Base-by-base conservation (phyloP, 1,140 invertebrate genomes). In the Muscidifurax raptorellus region DNA sequence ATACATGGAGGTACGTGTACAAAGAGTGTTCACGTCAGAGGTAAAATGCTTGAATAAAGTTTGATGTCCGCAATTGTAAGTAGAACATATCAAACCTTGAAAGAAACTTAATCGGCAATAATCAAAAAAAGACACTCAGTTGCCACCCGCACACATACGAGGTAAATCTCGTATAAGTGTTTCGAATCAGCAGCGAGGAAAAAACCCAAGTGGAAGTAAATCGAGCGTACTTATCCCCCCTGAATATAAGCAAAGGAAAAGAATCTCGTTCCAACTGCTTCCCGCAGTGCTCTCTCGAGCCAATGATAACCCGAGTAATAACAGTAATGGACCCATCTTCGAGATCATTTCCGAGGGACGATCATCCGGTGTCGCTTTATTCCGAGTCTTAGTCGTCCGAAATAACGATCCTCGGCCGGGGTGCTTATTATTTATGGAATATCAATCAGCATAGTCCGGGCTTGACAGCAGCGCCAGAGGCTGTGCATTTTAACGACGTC, bases 341-440 rank as follows among this genome's bases (percentile, higher is more conserved):
- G 22, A 59, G 52, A 59, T 59, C 22, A 59, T 59, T 59, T 59
- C 22, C 52, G 18, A 7, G 22, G 52, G 18, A 59, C 18, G 52
- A 59, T 59, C 52, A n/a, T 59, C 52, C 52, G 52, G 52, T 22
- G 27, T 22, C 66, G 25, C 66, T 9, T 36, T n/a, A n/a, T 36
- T 36, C 36, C 36, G 36, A 36, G 36, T 9, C 36, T 6, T 36
- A 0, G 36, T 36, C 27, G 25, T 13, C 9, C 9, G 15, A 69
- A 69, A 69, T 69, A 27, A 28, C 66, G 66, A 69, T 69, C 66
- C 25, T n/a, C 9, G 27, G 25, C 25, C 2, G 25, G 64, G 18
- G 28, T 27, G 76, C 47, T 64, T 78, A 78, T 78, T 78, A 78
- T 64, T 78, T 78, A 78, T 80, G 78, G 47, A 69, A 80, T 67